These are phyloP conservation scores for Paramormyrops hopkinsi DNA, from an alignment of 2,797 vertebrate species.

Conservation along the genomic window DNA sequence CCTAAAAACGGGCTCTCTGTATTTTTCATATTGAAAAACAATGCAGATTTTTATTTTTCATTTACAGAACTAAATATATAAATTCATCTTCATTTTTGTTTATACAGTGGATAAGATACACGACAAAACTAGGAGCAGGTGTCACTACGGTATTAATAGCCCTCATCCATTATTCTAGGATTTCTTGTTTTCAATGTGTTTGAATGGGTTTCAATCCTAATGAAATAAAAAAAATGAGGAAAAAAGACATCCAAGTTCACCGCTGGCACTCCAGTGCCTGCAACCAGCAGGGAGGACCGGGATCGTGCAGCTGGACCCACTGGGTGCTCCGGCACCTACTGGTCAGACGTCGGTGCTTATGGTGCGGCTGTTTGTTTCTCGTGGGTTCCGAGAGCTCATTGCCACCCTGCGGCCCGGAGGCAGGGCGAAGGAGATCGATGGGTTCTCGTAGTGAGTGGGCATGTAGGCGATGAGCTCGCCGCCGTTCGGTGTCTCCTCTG, in stretches of 20 bases:
- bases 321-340: background rate
- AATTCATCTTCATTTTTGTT: conserved; percentile 9
- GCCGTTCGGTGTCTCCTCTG: conserved; percentile 80
- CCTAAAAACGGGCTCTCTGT: conserved; percentile 9
- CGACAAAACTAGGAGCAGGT: conserved; percentile 26
- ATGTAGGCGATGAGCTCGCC: conserved; percentile 75
- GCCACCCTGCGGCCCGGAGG: conserved; percentile 66
- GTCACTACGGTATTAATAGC: conserved; percentile 30
- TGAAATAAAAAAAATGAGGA: background rate
- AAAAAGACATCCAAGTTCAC: background rate
- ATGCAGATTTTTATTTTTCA: background rate
- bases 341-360: conserved; percentile 89
- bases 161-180: conserved; percentile 32
- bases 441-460: conserved; percentile 77
- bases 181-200: conserved; percentile 17
- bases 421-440: conserved; percentile 68
- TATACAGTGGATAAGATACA: conserved; percentile 21
- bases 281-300: background rate
- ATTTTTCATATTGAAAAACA: conserved; percentile 14
- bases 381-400: conserved; percentile 67
- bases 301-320: background rate
- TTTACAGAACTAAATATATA: conserved; percentile 13
- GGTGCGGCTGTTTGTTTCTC: conserved; percentile 74
- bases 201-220: conserved; percentile 7
- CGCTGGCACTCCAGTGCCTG: background rate